These are phyloP conservation scores for Heliconius aoede DNA, from an alignment of 2,888 invertebrate species.

Conservation along the genomic window DNA sequence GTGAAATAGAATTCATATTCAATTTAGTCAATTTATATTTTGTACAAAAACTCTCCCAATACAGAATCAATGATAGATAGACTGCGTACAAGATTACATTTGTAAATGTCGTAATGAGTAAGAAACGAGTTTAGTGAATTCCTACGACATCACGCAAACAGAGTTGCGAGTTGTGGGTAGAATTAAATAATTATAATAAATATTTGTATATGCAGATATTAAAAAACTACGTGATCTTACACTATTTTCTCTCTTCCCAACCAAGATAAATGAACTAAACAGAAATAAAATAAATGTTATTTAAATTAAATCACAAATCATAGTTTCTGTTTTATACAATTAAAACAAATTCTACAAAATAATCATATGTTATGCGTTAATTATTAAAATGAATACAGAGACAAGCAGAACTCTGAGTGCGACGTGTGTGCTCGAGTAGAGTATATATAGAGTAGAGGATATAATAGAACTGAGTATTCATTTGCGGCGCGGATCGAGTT, in stretches of 20 bases:
- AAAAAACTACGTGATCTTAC: too few species aligned
- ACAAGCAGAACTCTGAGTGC: neutral
- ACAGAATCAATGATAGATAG: too few species aligned
- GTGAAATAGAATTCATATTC: neutral
- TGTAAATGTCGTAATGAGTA: too few species aligned
- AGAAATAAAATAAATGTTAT: too few species aligned
- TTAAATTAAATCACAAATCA: neutral
- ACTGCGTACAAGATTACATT: too few species aligned
- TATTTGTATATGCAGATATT: too few species aligned
- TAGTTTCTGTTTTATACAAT: neutral
- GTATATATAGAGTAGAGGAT: constrained; percentile 48
- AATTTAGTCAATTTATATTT: neutral
- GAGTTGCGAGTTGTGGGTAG: too few species aligned
- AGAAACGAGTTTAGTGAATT: too few species aligned
- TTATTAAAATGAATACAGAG: neutral
- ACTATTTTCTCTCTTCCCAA: neutral
- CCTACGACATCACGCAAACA: too few species aligned
- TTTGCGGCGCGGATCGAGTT: constrained; percentile 76
- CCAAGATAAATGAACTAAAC: neutral
- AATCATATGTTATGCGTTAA: neutral
- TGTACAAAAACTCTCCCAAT: neutral
- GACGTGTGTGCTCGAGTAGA: neutral
- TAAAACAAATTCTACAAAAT: neutral
- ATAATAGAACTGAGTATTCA: constrained; percentile 70
- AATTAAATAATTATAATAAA: too few species aligned